Base-by-base conservation (phyloP, 2,888 invertebrate genomes). In the Actias luna region DNA sequence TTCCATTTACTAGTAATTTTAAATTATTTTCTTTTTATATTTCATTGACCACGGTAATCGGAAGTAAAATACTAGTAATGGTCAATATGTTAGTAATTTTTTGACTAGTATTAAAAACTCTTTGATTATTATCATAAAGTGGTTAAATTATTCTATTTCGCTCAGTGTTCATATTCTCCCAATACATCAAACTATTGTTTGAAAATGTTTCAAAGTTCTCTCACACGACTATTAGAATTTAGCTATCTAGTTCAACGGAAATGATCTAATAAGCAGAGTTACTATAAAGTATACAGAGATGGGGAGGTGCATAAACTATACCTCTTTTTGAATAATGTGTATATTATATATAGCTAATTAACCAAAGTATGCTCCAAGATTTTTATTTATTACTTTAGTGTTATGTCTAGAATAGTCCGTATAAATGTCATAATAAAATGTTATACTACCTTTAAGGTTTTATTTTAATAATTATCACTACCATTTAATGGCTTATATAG, bases 101-200 rank as follows among this genome's bases (percentile, higher is more conserved):
- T 7, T 33, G 33, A 8, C 5, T 8, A 33, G 5, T 22, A 50
- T 12, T 12, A 25, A 25, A 25, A 12, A 10, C 46, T 50, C 46
- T 42, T 42, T 25, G 46, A 25, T 50, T 10, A 50, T 50, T 50
- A 2, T 50, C 10, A 12, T 12, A 25, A 25, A 42, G 14, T 27
- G 14, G 39, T 59, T 7, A 42, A 59, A 59, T 66, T 65, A 61
- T 60, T 22, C 52, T 64, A 67, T 67, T 69, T 64, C 65, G 66
- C 64, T 46, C 57, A 42, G 60, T 46, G 33, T 55, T 55, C 29
- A 29, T 55, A 55, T n/a, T 25, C 12, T 25, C 46, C 60, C 63
- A 55, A 55, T 55, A 5, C n/a, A 55, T 55, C 55, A 55, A 55
- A 55, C 27, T 55, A 55, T 55, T 55, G 55, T 55, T 55, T 55